Evolutionary conservation across 2,888 invertebrate species (phyloP).

Genomic region (Lamproptera curius): DNA sequence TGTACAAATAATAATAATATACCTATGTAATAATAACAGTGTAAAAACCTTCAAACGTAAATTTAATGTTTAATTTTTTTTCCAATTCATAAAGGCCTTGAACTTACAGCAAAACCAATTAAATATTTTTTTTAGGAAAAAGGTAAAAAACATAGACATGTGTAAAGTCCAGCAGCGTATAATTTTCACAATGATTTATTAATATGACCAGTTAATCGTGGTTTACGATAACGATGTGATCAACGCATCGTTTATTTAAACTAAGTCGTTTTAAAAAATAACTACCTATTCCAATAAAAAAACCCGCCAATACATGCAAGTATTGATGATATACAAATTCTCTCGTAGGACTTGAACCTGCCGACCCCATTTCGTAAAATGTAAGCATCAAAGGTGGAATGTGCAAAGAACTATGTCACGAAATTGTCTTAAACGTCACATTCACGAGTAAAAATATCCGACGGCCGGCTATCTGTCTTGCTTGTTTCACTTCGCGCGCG

Average conservation of each 20-base stretch:
- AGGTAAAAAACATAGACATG: no score
- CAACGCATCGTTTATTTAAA: not conserved
- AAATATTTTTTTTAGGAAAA: no score
- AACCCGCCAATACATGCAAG: no score
- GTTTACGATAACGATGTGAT: not conserved
- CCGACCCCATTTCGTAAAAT: not conserved
- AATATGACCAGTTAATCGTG: not conserved
- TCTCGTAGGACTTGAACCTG: not conserved
- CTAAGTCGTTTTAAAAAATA: not conserved
- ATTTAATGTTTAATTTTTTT: no score
- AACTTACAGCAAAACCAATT: no score
- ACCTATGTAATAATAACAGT: no score
- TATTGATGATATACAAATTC: no score
- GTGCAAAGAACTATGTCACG: conserved; percentile 13
- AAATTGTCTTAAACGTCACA: conserved; percentile 16
- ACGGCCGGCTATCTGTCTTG: not conserved
- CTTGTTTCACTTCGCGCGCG: conserved; percentile 10
- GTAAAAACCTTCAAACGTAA: no score
- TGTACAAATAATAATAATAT: no score
- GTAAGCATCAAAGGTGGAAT: conserved; percentile 1
- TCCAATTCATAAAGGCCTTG: no score
- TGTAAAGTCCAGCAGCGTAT: no score
- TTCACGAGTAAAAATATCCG: conserved; percentile 16
- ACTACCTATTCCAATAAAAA: not conserved
- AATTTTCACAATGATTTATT: not conserved